A percentile compares a stretch with the other conserved stretches of the same genome.
Conservation (phyloP, 1,140 invertebrate species). For the Acromyrmex echinatior region DNA sequence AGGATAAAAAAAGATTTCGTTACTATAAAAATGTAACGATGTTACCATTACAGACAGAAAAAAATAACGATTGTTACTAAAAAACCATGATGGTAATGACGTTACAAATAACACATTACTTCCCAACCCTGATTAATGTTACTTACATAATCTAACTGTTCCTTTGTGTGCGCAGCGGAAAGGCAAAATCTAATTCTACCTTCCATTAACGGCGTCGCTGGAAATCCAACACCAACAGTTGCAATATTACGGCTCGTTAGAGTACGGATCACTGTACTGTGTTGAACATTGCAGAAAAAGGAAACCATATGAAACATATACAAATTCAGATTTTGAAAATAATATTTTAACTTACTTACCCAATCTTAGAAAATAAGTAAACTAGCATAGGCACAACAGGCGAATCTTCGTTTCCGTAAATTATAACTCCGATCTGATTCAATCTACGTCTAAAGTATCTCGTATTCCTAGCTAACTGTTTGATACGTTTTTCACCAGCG, state of each 20-base stretch:
- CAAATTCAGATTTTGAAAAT: conserved; percentile 16
- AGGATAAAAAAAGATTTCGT: no score
- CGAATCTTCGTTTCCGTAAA: conserved; percentile 98
- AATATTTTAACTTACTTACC: conserved; percentile 87
- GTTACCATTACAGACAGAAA: no score
- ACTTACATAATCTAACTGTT: conserved; percentile 96
- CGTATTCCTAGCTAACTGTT: conserved; percentile 93
- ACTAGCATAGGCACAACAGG: conserved; percentile 98
- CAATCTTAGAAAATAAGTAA: conserved; percentile 97
- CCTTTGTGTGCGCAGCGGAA: conserved; percentile 98
- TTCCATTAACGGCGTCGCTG: conserved; percentile 98
- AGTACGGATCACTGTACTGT: conserved; percentile 94
- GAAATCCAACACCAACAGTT: conserved; percentile 98
- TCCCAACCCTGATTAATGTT: background rate
- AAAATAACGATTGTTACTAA: no score
- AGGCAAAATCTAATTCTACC: conserved; percentile 98
- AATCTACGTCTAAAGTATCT: conserved; percentile 95
- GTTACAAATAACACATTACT: no score
- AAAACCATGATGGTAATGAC: no score
- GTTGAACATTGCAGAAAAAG: conserved; percentile 51
- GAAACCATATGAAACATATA: background rate
- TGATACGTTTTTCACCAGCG: conserved; percentile 91
- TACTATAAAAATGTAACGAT: no score
- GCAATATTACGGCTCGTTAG: conserved; percentile 94
- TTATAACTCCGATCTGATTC: conserved; percentile 96